A percentile compares a stretch with the other conserved stretches of the same genome.
These are phyloP conservation scores for Pipistrellus nathusii DNA, from an alignment of 2,797 vertebrate genomes.

Conservation along the genomic window DNA sequence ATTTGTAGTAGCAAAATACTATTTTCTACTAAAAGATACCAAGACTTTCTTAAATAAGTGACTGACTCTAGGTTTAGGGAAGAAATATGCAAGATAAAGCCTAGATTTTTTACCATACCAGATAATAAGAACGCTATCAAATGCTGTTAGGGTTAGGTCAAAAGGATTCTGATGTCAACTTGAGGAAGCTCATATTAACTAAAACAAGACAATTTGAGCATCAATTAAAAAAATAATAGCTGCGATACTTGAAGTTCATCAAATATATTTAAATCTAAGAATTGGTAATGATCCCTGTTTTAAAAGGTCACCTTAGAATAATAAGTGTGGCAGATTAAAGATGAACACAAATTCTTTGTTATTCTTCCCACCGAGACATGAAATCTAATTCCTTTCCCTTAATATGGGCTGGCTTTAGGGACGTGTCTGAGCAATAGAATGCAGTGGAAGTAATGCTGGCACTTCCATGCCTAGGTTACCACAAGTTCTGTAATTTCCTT, in stretches of 20 bases:
- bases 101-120: neutral
- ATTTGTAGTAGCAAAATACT: constrained; percentile 32
- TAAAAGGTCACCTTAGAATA: neutral
- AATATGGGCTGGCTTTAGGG: neutral
- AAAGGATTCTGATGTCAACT: constrained; percentile 10
- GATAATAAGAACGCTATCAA: neutral
- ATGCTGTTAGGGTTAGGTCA: neutral
- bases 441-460: neutral
- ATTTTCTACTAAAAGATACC: constrained; percentile 27
- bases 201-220: neutral
- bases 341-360: constrained; percentile 41
- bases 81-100: neutral
- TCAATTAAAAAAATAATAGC: neutral
- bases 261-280: constrained; percentile 17
- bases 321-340: neutral
- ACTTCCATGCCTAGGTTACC: neutral
- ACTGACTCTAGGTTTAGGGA: neutral
- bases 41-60: constrained; percentile 22
- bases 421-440: neutral
- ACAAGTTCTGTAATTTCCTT: neutral
- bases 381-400: constrained; percentile 24
- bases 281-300: neutral
- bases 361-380: neutral
- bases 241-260: neutral
- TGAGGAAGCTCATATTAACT: neutral